Evolutionary conservation across 1,140 invertebrate species (phyloP).

Genomic region (Panagrolaimus sp.): DNA sequence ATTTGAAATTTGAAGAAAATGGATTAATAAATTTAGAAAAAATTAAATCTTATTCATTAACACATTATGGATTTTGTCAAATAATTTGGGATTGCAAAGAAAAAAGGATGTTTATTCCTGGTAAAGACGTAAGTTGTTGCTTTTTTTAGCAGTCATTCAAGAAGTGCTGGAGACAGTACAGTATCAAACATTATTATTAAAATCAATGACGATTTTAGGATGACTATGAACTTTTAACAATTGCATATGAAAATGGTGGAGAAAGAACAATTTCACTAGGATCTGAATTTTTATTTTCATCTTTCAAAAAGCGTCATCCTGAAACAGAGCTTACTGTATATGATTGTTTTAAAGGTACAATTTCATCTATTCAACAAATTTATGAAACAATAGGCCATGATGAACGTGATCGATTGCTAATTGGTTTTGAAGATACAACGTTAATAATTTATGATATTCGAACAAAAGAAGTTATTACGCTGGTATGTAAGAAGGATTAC

Average conservation of each 20-base stretch:
- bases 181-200: too few relatives aligned
- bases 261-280: neutral
- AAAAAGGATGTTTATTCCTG: neutral
- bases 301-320: neutral
- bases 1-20: neutral
- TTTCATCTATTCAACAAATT: neutral
- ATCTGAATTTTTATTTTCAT: neutral
- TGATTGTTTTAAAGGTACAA: neutral
- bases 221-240: neutral
- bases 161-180: too few relatives aligned
- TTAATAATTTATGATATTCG: neutral
- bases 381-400: neutral
- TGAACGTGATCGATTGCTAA: neutral
- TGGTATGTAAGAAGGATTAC: neutral
- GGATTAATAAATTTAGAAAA: neutral
- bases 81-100: neutral
- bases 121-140: neutral
- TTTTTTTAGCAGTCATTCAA: too few relatives aligned
- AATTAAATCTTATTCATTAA: neutral
- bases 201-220: neutral
- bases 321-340: neutral
- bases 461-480: neutral
- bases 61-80: conserved; percentile 2
- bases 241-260: conserved; percentile 1
- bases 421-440: conserved; percentile 1